Percentiles rank a stretch among this genome's conserved stretches.
Conservation (phyloP, 2,888 invertebrate genomes). For the Eristalis tenax region DNA sequence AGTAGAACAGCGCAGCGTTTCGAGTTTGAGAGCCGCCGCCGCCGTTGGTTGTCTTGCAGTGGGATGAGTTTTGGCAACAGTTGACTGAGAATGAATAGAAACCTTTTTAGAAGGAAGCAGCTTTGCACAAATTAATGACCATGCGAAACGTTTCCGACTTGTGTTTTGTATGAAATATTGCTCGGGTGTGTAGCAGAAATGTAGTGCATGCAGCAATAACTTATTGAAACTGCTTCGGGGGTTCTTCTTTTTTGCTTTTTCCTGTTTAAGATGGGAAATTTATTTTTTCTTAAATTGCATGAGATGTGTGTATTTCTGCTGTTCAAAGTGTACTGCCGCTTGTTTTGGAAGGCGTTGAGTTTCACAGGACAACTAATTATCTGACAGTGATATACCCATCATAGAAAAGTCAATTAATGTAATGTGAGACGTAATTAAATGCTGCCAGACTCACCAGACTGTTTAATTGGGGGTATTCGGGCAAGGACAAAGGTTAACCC, state of each 20-base stretch:
- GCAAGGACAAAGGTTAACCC: neutral
- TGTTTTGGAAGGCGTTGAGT: neutral
- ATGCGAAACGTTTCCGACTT: slow-evolving; percentile 6
- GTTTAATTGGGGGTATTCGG: neutral
- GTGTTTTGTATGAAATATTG: neutral
- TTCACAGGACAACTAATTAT: neutral
- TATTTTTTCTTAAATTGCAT: neutral
- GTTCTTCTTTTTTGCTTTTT: neutral
- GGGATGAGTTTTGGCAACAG: slow-evolving; percentile 46
- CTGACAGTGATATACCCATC: neutral
- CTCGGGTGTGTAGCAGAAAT: neutral
- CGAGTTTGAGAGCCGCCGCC: slow-evolving; percentile 1
- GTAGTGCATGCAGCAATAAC: neutral
- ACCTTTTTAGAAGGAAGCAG: slow-evolving; percentile 7
- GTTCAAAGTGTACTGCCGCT: neutral
- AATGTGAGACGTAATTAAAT: neutral
- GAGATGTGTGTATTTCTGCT: too few relatives aligned
- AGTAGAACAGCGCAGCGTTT: slow-evolving; percentile 23
- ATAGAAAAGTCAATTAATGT: neutral
- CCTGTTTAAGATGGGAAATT: neutral
- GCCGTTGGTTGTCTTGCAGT: neutral
- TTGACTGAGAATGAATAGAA: slow-evolving; percentile 15
- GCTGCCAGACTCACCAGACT: neutral
- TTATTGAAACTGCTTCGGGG: neutral
- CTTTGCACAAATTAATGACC: slow-evolving; percentile 16